Evolutionary conservation across 2,113 vertebrate species (phyloP), one percentile per base, ranked within the genome.

Genomic region (Oreochromis tanganicae): DNA sequence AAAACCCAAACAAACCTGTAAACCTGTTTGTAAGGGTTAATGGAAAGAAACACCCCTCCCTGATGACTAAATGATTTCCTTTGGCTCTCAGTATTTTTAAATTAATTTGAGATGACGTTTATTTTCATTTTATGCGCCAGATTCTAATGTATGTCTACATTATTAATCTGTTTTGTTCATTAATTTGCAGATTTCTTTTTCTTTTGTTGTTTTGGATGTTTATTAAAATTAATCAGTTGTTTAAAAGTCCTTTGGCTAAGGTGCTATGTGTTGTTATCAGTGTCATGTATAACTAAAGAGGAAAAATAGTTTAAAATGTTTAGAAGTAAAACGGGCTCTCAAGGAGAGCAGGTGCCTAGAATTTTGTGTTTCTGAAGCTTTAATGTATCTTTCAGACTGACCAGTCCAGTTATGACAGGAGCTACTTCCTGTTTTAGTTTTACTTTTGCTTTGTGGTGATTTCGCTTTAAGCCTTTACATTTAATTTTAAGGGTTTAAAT

Each of bases 21-120:
- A 63, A 0, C 4, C 16, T 0, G 0, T 32, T 61, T 32, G 3
- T 29, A 61, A 4, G 8, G 8, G 29, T 29, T 63, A 34, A 19
- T 34, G 59, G 7, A 19, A 61, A 34, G 14, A 63, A 34, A 34
- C 16, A 19, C 16, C 59, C 29, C 29, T 34, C 59, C 59, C 32
- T 11, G 5, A 6, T 66, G 0, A 8, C 2, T 61, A 9, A 16
- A 17, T 61, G 14, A 9, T 36, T 38, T 36, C 32, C 5, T 36
- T 66, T 36, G 61, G 32, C 17, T 66, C 32, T n/a, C 57, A 17
- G 59, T 19, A 11, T 36, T 66, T 34, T 36, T 36, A 34, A 19
- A 36, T 36, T 12, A 11, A 11, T 34, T 63, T 6, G 16, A 19
- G 29, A 34, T 63, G 3, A 34, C 0, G 21, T 46, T 4, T 2